Percentiles rank a stretch among this genome's conserved stretches.
These are phyloP conservation scores for Drosophila incognita DNA, from an alignment of 2,888 invertebrate genomes.

Conservation along the genomic window DNA sequence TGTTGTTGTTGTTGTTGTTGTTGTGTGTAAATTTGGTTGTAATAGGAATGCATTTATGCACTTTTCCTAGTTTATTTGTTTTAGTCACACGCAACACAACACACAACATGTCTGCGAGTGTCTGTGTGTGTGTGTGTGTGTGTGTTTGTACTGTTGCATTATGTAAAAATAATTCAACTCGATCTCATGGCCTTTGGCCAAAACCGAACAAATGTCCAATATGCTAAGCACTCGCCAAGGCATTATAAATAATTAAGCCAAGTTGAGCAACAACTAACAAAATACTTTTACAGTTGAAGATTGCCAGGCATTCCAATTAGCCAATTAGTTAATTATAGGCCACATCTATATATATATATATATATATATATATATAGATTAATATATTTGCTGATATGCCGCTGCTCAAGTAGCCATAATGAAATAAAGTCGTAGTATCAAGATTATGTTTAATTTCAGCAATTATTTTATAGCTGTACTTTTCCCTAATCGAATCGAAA, in stretches of 20 bases:
- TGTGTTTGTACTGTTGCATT: conserved; percentile 25
- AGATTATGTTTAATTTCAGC: conserved; percentile 37
- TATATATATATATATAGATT: background rate
- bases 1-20: conserved; percentile 9
- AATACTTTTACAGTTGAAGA: background rate
- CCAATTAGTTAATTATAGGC: conserved; percentile 33
- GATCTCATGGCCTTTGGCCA: conserved; percentile 16
- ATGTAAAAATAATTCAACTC: conserved; percentile 52
- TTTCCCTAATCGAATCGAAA: background rate
- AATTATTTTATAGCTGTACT: conserved; percentile 12
- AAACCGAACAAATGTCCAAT: conserved; percentile 12
- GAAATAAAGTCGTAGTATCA: conserved; percentile 33
- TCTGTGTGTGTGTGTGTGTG: background rate
- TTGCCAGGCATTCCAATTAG: conserved; percentile 20
- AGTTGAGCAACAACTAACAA: background rate
- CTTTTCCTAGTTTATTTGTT: conserved; percentile 40
- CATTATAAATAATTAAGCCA: conserved; percentile 1
- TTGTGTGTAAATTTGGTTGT: conserved; percentile 61
- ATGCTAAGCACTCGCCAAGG: conserved; percentile 13
- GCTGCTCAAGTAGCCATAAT: conserved; percentile 46
- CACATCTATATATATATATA: background rate
- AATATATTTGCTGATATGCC: conserved; percentile 15
- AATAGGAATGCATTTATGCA: conserved; percentile 73
- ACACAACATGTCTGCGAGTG: conserved; percentile 1
- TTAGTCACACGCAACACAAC: conserved; percentile 22